These are phyloP conservation scores for Mesocricetus auratus DNA, from an alignment of 2,113 vertebrate genomes.

Conservation along the genomic window DNA sequence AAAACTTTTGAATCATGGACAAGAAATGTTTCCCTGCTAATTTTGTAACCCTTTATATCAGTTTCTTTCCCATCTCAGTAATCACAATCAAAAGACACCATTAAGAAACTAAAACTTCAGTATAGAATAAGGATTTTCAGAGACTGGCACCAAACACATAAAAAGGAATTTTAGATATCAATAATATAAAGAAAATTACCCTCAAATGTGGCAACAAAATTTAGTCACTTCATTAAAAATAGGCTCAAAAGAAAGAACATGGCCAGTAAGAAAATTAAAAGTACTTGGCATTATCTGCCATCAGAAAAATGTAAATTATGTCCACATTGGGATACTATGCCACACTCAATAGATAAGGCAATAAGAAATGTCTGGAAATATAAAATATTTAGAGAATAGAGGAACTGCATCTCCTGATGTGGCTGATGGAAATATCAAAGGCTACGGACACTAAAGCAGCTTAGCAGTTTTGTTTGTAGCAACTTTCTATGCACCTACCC, in stretches of 20 bases:
- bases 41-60: background rate
- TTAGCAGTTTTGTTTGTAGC: background rate
- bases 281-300: background rate
- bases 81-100: background rate
- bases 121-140: background rate
- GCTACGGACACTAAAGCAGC: background rate
- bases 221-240: background rate
- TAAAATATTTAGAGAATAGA: conserved; percentile 15
- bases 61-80: no score
- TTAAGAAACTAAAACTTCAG: conserved; percentile 24
- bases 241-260: background rate
- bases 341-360: background rate
- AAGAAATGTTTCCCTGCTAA: background rate
- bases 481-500: background rate
- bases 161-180: background rate
- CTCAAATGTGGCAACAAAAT: background rate
- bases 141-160: background rate
- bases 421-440: background rate
- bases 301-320: background rate
- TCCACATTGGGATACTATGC: background rate
- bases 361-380: background rate
- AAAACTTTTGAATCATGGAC: background rate
- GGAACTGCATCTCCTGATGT: background rate
- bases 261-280: background rate
- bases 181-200: background rate